Conservation (phyloP, 2,888 invertebrate species). For the Hipparchia sbordonii region DNA sequence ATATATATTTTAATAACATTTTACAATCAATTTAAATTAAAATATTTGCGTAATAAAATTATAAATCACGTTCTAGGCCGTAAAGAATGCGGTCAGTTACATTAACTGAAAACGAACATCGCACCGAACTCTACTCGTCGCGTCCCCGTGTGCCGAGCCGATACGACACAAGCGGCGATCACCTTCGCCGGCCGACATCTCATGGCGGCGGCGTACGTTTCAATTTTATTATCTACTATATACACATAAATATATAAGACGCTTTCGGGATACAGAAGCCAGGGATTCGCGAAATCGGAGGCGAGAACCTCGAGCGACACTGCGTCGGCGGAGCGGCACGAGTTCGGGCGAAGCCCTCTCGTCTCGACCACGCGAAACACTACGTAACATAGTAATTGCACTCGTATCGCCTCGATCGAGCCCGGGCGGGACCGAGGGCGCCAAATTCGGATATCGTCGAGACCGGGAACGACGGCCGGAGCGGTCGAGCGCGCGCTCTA, state of each 20-base stretch:
- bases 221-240: conserved; percentile 38
- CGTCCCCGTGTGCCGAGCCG: conserved; percentile 15
- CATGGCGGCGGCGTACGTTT: conserved; percentile 35
- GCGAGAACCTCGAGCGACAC: conserved; percentile 1
- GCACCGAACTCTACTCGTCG: conserved; percentile 27
- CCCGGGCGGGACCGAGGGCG: conserved; percentile 22
- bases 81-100: conserved; percentile 30
- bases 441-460: conserved; percentile 32
- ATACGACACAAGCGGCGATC: conserved; percentile 34
- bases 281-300: conserved; percentile 21
- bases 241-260: conserved; percentile 40
- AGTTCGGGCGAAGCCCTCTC: conserved; percentile 8
- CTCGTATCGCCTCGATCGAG: conserved; percentile 31
- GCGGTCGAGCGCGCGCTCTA: conserved; percentile 36
- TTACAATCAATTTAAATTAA: conserved; percentile 26
- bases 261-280: conserved; percentile 25
- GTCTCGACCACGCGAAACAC: conserved; percentile 5
- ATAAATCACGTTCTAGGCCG: conserved; percentile 39
- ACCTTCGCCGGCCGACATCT: conserved; percentile 34
- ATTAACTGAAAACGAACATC: conserved; percentile 19
- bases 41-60: conserved; percentile 22
- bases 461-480: conserved; percentile 13
- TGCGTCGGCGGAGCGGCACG: background rate
- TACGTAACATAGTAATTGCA: conserved; percentile 34
- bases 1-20: conserved; percentile 44